Conservation (phyloP, 2,888 invertebrate species). For the Xanthorhoe spadicearia region DNA sequence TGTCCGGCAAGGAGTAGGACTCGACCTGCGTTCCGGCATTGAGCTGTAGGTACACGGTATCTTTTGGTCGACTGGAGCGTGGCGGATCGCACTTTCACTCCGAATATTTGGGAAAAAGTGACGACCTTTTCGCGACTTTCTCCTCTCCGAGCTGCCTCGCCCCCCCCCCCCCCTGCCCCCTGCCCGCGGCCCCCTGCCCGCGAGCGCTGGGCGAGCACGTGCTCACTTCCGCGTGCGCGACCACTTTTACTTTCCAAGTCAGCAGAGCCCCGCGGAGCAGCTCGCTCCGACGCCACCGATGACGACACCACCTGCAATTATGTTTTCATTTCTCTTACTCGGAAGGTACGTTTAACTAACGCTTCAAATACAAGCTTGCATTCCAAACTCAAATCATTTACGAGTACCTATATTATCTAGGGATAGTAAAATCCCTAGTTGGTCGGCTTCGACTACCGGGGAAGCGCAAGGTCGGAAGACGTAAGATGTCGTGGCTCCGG, state of each 20-base stretch:
- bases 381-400: too few relatives aligned
- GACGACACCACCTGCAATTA: slow-evolving; percentile 6
- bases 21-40: not conserved
- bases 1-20: not conserved
- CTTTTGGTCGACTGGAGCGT: slow-evolving; percentile 71
- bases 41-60: slow-evolving; percentile 35
- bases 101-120: slow-evolving; percentile 84
- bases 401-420: too few relatives aligned
- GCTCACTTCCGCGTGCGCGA: slow-evolving; percentile 73
- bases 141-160: slow-evolving; percentile 52
- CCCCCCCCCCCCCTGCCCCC: slow-evolving; percentile 38
- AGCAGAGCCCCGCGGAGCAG: slow-evolving; percentile 45
- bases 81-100: slow-evolving; percentile 75
- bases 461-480: too few relatives aligned
- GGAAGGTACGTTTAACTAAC: too few relatives aligned
- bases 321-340: too few relatives aligned
- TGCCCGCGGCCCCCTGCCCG: slow-evolving; percentile 39
- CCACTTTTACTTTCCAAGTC: slow-evolving; percentile 80
- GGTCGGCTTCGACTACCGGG: too few relatives aligned
- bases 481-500: too few relatives aligned
- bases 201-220: slow-evolving; percentile 50
- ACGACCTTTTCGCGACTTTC: slow-evolving; percentile 84
- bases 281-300: slow-evolving; percentile 4
- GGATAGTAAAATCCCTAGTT: too few relatives aligned
- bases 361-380: too few relatives aligned